Conservation (phyloP, 2,113 vertebrate genomes). For the Butorides virescens region DNA sequence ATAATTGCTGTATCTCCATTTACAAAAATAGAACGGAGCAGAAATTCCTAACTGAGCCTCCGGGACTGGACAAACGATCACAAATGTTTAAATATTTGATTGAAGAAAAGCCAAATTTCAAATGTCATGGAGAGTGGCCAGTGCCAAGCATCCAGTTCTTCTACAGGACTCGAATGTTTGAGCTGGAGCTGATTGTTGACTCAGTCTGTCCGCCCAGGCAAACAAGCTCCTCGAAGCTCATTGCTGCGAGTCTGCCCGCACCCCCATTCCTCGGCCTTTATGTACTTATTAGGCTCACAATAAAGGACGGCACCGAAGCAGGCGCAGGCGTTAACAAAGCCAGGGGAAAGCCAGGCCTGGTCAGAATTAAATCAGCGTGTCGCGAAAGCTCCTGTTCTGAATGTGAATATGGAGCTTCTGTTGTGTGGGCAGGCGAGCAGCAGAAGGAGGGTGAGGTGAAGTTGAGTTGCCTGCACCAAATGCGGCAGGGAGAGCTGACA, state of each 20-base stretch:
- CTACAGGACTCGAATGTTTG: background rate
- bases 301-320: background rate
- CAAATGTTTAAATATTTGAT: slow-evolving; percentile 28
- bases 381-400: background rate
- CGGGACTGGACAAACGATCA: background rate
- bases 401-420: background rate
- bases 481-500: background rate
- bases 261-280: slow-evolving; percentile 5
- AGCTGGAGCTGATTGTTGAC: slow-evolving; percentile 14
- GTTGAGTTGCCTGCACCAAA: background rate
- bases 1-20: background rate
- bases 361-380: background rate
- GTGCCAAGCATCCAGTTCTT: slow-evolving; percentile 22
- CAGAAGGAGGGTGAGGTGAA: background rate
- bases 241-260: background rate
- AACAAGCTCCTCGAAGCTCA: background rate
- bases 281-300: slow-evolving; percentile 32
- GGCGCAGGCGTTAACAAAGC: background rate
- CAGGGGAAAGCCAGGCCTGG: slow-evolving; percentile 21
- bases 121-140: slow-evolving; percentile 24
- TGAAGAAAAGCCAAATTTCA: slow-evolving; percentile 48
- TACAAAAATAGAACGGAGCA: background rate
- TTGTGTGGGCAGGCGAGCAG: background rate
- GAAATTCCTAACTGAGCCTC: slow-evolving; percentile 12
- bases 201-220: background rate